These are phyloP conservation scores for Centropristis striata DNA, from an alignment of 2,113 vertebrate genomes.

Conservation along the genomic window DNA sequence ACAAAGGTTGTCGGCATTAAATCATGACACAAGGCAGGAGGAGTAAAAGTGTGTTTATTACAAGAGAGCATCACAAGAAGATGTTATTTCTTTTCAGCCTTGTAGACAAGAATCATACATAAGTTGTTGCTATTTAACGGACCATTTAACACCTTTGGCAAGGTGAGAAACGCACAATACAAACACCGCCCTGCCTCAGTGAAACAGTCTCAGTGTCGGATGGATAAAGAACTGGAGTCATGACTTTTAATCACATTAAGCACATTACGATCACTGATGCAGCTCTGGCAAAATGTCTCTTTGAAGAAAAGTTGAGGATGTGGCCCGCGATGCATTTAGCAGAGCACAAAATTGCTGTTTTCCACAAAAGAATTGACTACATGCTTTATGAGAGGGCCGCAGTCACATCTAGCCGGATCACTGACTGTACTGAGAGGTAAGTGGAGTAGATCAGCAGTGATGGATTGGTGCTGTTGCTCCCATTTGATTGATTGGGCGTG, in stretches of 20 bases:
- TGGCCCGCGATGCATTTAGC: constrained; percentile 8
- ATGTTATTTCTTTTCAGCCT: neutral
- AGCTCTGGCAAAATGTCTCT: neutral
- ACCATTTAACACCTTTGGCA: neutral
- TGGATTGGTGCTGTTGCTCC: constrained; percentile 45
- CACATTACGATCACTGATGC: constrained; percentile 3
- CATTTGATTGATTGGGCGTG: constrained; percentile 62
- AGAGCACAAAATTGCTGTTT: constrained; percentile 24
- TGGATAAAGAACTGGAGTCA: neutral
- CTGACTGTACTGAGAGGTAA: constrained; percentile 37
- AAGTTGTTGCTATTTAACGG: too few species aligned
- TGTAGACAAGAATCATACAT: neutral
- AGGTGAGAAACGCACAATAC: neutral
- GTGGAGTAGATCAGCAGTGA: constrained; percentile 65
- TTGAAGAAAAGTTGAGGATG: neutral
- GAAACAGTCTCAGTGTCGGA: neutral
- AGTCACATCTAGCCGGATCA: constrained; percentile 48
- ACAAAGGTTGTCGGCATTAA: constrained; percentile 13
- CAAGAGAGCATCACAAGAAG: neutral
- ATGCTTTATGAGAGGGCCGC: constrained; percentile 36
- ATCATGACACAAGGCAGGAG: neutral
- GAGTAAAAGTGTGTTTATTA: neutral
- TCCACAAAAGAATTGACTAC: constrained; percentile 12
- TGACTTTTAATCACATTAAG: neutral
- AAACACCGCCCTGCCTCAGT: neutral